These are phyloP conservation scores for Rhea pennata DNA, from an alignment of 2,113 vertebrate genomes.

Conservation along the genomic window DNA sequence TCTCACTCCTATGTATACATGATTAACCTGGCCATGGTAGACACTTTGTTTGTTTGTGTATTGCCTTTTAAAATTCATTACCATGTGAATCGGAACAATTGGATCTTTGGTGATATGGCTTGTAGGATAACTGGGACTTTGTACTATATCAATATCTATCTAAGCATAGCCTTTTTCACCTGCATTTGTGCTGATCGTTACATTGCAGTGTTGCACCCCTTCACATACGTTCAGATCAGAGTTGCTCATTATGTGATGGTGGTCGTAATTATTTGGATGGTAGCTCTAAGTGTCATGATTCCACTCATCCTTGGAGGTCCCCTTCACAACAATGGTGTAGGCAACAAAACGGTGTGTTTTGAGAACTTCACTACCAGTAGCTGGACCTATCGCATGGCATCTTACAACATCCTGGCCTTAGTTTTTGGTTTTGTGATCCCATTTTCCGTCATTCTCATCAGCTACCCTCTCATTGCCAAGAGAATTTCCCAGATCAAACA, in stretches of 20 bases:
- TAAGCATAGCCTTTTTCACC: conserved; percentile 83
- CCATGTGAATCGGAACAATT: conserved; percentile 77
- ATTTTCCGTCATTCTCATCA: conserved; percentile 70
- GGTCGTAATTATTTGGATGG: conserved; percentile 70
- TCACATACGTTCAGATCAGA: conserved; percentile 71
- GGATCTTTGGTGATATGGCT: conserved; percentile 77
- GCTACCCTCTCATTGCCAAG: conserved; percentile 74
- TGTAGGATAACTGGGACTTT: conserved; percentile 76
- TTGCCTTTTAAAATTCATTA: conserved; percentile 86
- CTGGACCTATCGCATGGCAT: conserved; percentile 63
- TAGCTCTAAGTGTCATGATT: neutral
- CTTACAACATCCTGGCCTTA: conserved; percentile 66
- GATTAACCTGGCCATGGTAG: conserved; percentile 80
- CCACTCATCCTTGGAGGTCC: conserved; percentile 60
- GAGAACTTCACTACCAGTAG: conserved; percentile 72
- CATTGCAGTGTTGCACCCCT: conserved; percentile 79
- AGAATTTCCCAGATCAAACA: conserved; percentile 60
- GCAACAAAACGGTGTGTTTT: conserved; percentile 64
- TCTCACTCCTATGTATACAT: conserved; percentile 78
- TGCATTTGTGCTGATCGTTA: conserved; percentile 84
- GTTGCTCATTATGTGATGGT: neutral
- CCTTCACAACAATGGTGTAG: neutral
- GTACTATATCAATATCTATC: conserved; percentile 79
- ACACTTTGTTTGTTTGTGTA: conserved; percentile 75
- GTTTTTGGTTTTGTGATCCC: conserved; percentile 79